Evolutionary conservation across 2,113 vertebrate species (phyloP).

Genomic region (Ophiodon elongatus): DNA sequence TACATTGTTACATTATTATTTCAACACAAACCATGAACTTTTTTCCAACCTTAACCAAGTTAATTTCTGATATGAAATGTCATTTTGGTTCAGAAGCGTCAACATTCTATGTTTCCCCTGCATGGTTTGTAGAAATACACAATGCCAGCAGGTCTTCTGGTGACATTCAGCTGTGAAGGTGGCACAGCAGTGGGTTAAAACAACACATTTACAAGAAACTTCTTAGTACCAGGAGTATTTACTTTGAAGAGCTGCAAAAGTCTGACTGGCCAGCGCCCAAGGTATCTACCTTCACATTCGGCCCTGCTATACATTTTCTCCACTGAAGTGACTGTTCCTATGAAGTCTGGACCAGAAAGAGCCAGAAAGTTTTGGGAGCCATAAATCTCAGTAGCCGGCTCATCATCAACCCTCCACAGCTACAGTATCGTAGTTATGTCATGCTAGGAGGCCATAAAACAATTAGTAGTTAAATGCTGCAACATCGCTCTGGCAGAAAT

Average conservation of each 20-base stretch:
- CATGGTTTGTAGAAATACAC: too few species aligned
- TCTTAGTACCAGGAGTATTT: neutral
- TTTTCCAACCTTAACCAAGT: too few species aligned
- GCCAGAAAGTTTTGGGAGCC: conserved; percentile 1
- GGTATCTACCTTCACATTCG: conserved; percentile 19
- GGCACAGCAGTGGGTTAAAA: too few species aligned
- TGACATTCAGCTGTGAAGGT: too few species aligned
- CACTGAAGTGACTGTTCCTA: neutral
- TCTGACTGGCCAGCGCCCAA: neutral
- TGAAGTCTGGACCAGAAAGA: neutral
- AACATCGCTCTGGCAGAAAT: conserved; percentile 1
- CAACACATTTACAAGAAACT: neutral
- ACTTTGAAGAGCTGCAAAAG: neutral
- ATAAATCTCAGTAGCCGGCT: conserved; percentile 29
- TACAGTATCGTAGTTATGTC: conserved; percentile 16
- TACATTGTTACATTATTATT: too few species aligned
- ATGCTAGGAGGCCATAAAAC: neutral
- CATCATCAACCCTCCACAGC: conserved; percentile 24
- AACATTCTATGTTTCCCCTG: too few species aligned
- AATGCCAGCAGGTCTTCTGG: too few species aligned
- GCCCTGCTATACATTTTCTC: conserved; percentile 19
- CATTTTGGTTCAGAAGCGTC: too few species aligned
- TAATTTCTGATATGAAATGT: too few species aligned
- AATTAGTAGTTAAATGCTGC: conserved; percentile 18
- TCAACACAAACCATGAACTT: too few species aligned